Evolutionary conservation across 2,113 vertebrate genomes (phyloP).

Genomic region (Ginglymostoma cirratum): DNA sequence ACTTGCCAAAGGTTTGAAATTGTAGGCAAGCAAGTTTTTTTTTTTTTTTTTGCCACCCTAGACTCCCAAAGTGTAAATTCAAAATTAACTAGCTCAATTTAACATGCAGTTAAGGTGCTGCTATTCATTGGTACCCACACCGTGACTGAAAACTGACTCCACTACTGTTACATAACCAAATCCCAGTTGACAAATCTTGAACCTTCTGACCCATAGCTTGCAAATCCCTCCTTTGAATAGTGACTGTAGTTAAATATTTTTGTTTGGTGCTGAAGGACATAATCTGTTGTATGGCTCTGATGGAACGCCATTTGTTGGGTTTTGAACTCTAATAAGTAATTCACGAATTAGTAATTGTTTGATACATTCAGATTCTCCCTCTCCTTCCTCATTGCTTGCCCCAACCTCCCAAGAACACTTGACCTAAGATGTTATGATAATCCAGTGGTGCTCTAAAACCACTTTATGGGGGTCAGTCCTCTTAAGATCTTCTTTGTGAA

Average conservation of each 20-base stretch:
- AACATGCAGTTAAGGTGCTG: slow-evolving; percentile 11
- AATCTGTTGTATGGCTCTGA: background rate
- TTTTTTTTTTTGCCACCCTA: slow-evolving; percentile 6
- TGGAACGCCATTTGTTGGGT: background rate
- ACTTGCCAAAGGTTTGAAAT: slow-evolving; percentile 7
- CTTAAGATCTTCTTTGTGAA: background rate
- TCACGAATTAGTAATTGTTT: background rate
- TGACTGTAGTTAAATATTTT: background rate
- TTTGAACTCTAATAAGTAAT: background rate
- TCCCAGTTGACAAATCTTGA: background rate
- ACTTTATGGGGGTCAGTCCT: background rate
- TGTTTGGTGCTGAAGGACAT: background rate
- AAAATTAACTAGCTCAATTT: background rate
- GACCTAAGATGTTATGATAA: background rate
- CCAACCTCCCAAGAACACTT: too few relatives aligned
- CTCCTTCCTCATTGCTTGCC: background rate
- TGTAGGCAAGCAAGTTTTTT: background rate
- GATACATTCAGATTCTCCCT: background rate
- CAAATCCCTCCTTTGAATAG: background rate
- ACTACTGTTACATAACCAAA: background rate
- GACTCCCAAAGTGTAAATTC: background rate
- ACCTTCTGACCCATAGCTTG: background rate
- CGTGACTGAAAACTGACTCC: background rate
- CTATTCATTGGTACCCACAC: slow-evolving; percentile 17
- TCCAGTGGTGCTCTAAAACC: background rate